Conservation (phyloP, 37 sponge, comb jelly and placozoan genomes). For the Corticium candelabrum region DNA sequence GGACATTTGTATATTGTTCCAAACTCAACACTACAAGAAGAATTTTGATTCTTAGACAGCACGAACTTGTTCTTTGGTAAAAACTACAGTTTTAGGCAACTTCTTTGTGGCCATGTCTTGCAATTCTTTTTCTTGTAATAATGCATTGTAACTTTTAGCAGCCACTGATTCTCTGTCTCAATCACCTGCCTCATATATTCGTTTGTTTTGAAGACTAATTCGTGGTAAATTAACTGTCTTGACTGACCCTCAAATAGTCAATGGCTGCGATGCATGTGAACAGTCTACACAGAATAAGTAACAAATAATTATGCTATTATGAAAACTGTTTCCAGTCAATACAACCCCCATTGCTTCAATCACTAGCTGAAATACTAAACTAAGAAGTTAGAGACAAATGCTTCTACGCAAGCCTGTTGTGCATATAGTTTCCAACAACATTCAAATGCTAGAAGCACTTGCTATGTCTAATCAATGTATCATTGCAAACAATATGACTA, state of each 20-base stretch:
- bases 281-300: constrained; percentile 54
- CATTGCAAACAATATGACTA: too few relatives aligned
- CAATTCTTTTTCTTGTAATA: constrained; percentile 88
- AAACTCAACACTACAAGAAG: too few relatives aligned
- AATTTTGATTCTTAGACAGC: too few relatives aligned
- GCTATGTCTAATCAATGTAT: too few relatives aligned
- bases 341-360: constrained; percentile 89
- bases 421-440: too few relatives aligned
- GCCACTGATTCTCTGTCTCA: constrained; percentile 91
- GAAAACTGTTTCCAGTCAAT: constrained; percentile 86
- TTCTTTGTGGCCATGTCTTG: constrained; percentile 54
- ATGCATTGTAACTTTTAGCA: constrained; percentile 92
- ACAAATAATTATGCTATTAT: constrained; percentile 54
- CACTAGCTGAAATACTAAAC: too few relatives aligned
- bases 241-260: constrained; percentile 88
- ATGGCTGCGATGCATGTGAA: constrained; percentile 91
- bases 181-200: constrained; percentile 93
- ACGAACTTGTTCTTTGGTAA: constrained; percentile 26
- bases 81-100: constrained; percentile 73
- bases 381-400: too few relatives aligned
- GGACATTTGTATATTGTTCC: too few relatives aligned
- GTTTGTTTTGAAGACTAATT: constrained; percentile 86
- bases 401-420: too few relatives aligned
- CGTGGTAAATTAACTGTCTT: constrained; percentile 82
- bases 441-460: too few relatives aligned